phyloP scores from a whole-genome alignment of 2,113 vertebrate genomes.

The Mesembrinibis cayennensis region DNA sequence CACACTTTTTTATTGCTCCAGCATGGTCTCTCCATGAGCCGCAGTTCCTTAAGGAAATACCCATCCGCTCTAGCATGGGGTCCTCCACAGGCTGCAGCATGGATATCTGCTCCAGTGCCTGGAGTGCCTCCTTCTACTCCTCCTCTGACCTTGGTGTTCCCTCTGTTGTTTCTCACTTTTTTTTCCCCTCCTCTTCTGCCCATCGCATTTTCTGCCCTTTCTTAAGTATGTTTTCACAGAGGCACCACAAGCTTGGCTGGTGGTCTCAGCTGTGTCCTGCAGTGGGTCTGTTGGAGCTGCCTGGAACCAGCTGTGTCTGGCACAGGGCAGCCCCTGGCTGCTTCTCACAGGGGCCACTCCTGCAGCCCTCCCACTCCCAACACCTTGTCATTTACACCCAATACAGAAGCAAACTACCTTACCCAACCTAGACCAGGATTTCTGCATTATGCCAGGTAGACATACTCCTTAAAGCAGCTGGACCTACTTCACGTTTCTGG shows the following conservation, averaged over 20 bases:
- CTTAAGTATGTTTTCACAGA: background rate
- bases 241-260: background rate
- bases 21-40: accelerated
- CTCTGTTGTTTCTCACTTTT: background rate
- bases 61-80: background rate
- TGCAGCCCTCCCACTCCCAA: background rate
- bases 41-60: background rate
- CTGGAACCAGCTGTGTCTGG: background rate
- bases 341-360: background rate
- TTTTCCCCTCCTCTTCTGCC: background rate
- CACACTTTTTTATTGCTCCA: background rate
- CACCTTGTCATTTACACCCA: background rate
- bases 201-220: background rate
- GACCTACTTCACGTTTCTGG: background rate
- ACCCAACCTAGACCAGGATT: background rate
- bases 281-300: too few relatives aligned
- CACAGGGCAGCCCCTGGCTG: background rate
- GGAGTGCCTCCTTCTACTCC: background rate
- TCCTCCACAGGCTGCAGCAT: background rate
- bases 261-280: background rate
- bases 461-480: background rate
- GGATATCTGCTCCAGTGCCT: background rate
- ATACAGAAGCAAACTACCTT: background rate
- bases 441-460: background rate
- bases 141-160: background rate